Base-by-base conservation (phyloP, 2,888 invertebrate species). In the Diogma glabrata region DNA sequence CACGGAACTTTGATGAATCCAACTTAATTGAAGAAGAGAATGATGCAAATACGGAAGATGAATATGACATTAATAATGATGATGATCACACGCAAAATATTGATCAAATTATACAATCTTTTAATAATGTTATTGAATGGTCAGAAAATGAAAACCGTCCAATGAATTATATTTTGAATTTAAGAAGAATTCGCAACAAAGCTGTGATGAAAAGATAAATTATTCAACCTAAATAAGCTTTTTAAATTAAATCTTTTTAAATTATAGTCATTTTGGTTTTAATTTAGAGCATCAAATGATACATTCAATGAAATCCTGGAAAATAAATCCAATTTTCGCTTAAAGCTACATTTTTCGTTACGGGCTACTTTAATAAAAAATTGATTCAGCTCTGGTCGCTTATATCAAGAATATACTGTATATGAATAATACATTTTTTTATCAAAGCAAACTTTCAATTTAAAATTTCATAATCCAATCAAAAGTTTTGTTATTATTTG, bases 21-120 rank as follows among this genome's bases (percentile, higher is more conserved):
- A 38, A 16, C 38, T 38, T 38, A 38, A 38, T 17, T 38, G 38
- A 38, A 16, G 38, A 38, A 38, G 38, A 38, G 38, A 38, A 38
- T 38, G 2, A 33, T 33, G 4, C 6, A 10, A 33, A 38, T 38
- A 14, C 6, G 16, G 38, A 38, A 38, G 19, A 19, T 38, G 38
- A 4, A 38, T 38, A 16, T 38, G 4, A 38, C 19, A 7, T 14
- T 38, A 38, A 16, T 38, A 19, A 38, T 38, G 38, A 38, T 10
- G 33, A 33, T 33, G 33, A 33, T 33, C 12, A 33, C 10, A 38
- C 38, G 17, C 16, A 38, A 38, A 38, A 38, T 38, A 38, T 38
- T 38, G 16, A 38, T 38, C 4, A 38, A 38, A 38, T 38, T 38
- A 38, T 38, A 38, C 14, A 38, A 38, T 38, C 16, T 38, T 38